Evolutionary conservation across 2,797 vertebrate genomes (phyloP).

Genomic region (Alcedo quadribrachys): DNA sequence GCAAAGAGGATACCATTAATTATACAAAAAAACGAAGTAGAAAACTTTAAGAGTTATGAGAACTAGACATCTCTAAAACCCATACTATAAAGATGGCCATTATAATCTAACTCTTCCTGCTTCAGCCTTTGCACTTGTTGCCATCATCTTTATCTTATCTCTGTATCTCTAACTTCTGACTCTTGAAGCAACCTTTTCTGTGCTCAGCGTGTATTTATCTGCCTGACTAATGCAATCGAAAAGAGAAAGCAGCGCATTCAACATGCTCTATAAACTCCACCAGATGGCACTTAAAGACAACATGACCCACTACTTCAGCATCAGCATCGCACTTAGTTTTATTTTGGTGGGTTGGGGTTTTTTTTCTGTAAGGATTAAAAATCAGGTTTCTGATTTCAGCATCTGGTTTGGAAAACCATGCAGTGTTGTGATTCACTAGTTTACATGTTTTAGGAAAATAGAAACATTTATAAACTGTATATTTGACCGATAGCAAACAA

Average conservation of each 20-base stretch:
- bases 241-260: not conserved
- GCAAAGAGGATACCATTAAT: not conserved
- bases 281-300: constrained; percentile 8
- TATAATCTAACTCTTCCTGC: not conserved
- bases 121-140: not conserved
- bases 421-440: not conserved
- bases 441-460: not conserved
- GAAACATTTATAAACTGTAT: not conserved
- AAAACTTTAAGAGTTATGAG: not conserved
- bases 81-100: not conserved
- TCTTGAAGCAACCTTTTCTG: not conserved
- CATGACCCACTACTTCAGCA: not conserved
- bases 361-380: not conserved
- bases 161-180: not conserved
- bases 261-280: not conserved
- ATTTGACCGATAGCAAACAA: not conserved
- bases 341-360: too few relatives aligned
- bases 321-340: not conserved
- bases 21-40: not conserved
- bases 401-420: not conserved
- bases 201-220: not conserved
- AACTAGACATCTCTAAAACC: not conserved
- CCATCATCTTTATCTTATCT: not conserved
- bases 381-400: not conserved
- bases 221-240: not conserved